These are phyloP conservation scores for Aspidapion aeneum DNA, from an alignment of 2,888 invertebrate genomes.

Conservation along the genomic window DNA sequence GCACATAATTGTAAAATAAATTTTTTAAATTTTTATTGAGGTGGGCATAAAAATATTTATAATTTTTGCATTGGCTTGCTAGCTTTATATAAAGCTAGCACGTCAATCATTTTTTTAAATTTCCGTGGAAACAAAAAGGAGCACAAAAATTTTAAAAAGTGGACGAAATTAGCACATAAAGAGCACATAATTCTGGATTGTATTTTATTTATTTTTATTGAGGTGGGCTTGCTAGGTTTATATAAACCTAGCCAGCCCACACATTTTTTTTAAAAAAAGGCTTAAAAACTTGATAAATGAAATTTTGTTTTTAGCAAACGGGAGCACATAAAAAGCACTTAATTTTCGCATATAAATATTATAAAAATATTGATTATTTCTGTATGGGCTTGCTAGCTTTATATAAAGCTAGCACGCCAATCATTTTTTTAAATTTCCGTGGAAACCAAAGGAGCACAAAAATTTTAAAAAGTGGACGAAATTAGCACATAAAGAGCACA, in stretches of 20 bases:
- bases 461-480: background rate
- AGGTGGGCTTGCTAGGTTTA: background rate
- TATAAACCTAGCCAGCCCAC: background rate
- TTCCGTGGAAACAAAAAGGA: too few relatives aligned
- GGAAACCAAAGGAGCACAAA: too few relatives aligned
- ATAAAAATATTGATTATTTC: background rate
- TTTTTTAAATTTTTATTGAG: too few relatives aligned
- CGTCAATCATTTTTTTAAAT: too few relatives aligned
- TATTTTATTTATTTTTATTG: too few relatives aligned
- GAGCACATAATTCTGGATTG: too few relatives aligned
- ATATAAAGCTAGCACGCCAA: background rate
- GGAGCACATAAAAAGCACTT: background rate
- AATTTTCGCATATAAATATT: background rate
- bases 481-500: background rate
- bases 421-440: background rate
- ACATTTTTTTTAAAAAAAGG: background rate
- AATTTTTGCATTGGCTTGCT: too few relatives aligned
- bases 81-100: too few relatives aligned
- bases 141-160: too few relatives aligned
- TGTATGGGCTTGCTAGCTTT: background rate
- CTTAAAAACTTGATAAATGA: background rate
- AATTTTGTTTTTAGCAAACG: background rate
- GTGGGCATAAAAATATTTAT: too few relatives aligned
- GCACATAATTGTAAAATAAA: too few relatives aligned
- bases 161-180: too few relatives aligned